Evolutionary conservation across 2,888 invertebrate genomes (phyloP).

Genomic region (Parnassius mnemosyne): DNA sequence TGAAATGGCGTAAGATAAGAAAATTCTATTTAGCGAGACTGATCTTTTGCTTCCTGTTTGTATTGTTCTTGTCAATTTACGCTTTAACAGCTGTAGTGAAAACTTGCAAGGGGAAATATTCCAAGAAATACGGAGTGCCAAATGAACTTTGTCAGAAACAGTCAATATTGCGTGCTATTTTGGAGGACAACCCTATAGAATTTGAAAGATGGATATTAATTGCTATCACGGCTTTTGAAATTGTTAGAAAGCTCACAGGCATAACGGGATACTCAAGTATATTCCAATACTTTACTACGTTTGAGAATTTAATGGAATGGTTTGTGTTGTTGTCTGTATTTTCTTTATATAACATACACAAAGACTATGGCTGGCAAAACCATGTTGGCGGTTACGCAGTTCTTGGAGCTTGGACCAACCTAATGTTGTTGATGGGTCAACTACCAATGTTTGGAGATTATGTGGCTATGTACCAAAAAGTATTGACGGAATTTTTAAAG

Average conservation of each 20-base stretch:
- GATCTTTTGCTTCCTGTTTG: conserved; percentile 89
- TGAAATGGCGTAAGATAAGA: conserved; percentile 94
- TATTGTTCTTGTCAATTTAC: conserved; percentile 88
- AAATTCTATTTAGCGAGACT: conserved; percentile 92
- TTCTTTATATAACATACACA: conserved; percentile 88
- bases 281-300: conserved; percentile 88
- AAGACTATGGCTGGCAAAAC: conserved; percentile 91
- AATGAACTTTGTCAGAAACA: conserved; percentile 87
- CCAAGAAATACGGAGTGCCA: conserved; percentile 76
- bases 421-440: conserved; percentile 94
- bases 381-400: conserved; percentile 93
- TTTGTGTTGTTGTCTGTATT: conserved; percentile 91
- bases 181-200: conserved; percentile 88
- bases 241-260: conserved; percentile 88
- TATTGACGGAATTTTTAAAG: conserved; percentile 91
- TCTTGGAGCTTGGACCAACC: conserved; percentile 91
- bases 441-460: conserved; percentile 93
- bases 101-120: conserved; percentile 80
- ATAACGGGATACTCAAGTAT: conserved; percentile 90
- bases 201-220: conserved; percentile 90
- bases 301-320: conserved; percentile 93
- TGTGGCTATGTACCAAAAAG: conserved; percentile 94
- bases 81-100: conserved; percentile 88
- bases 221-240: conserved; percentile 88
- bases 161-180: conserved; percentile 85